Base-by-base conservation (phyloP, 2,888 invertebrate species). In the Caenorhabditis panamensis region DNA sequence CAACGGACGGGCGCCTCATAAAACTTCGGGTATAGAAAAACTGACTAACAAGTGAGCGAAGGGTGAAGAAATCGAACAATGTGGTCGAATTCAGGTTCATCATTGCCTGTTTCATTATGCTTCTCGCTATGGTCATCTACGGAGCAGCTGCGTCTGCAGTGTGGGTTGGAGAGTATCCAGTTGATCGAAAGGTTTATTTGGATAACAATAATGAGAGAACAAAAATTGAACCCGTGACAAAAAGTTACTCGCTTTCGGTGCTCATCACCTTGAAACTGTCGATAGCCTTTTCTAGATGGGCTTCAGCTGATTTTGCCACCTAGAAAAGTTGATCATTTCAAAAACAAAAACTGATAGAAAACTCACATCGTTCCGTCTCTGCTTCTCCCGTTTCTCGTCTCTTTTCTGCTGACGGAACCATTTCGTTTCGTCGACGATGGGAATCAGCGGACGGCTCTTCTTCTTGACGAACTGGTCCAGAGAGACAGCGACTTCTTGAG, bases 1-100 rank as follows among this genome's bases (percentile, higher is more conserved):
- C 92, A 97, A 97, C 92, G 95, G 96, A 85, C 96, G 96, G 53
- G 96, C 96, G 77, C 94, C 96, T 56, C 84, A 83, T 59, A 89
- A 89, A 84, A 89, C 91, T 88, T 96, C 96, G 68, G 94, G 94
- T 83, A 93, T 98, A 88, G 97, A 98, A 92, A 94, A 94, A 84
- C 94, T 95, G 92, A 96, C 98, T 95, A 98, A 98, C 92, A 79
- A 81, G 85, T 84, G 16, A 51, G 75, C 4, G 18, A 26, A 4
- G 18, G 56, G n/a, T n/a, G n/a, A n/a, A n/a, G n/a, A n/a, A n/a
- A n/a, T n/a, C n/a, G n/a, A n/a, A n/a, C n/a, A n/a, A n/a, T n/a
- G n/a, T n/a, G n/a, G n/a, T n/a, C n/a, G 24, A 5, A 41, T 82
- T 80, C 59, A 79, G 80, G 28, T 89, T 86, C 62, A 87, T 89